Evolutionary conservation across 2,797 vertebrate species (phyloP).

Genomic region (Meriones psammophilus): DNA sequence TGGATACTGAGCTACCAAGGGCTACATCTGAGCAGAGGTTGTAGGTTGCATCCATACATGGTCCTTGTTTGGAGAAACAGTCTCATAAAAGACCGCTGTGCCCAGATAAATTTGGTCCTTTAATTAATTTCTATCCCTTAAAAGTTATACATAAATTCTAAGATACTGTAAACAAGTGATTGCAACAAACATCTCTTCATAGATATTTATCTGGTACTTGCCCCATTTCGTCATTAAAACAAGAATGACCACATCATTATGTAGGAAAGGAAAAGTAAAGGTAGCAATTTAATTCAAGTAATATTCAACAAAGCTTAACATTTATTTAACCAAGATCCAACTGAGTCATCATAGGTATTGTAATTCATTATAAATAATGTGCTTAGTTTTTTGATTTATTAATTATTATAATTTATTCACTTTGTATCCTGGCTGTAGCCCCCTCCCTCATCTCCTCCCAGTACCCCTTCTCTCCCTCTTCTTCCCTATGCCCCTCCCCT

Average conservation of each 20-base stretch:
- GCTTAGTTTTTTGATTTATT: not conserved
- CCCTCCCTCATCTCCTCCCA: too few relatives aligned
- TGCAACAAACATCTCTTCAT: not conserved
- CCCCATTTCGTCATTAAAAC: constrained; percentile 9
- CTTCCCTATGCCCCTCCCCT: too few relatives aligned
- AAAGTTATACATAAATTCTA: constrained; percentile 27
- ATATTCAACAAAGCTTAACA: not conserved
- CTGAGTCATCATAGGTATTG: constrained; percentile 7
- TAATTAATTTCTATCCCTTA: not conserved
- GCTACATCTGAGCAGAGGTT: too few relatives aligned
- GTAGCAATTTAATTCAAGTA: not conserved
- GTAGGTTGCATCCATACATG: too few relatives aligned
- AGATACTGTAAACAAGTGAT: not conserved
- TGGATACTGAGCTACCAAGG: too few relatives aligned
- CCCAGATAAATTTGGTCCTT: not conserved
- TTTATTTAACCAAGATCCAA: constrained; percentile 24
- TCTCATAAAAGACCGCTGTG: too few relatives aligned
- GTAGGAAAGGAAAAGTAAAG: constrained; percentile 1
- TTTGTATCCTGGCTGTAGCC: too few relatives aligned
- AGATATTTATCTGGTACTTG: constrained; percentile 23
- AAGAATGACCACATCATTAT: not conserved
- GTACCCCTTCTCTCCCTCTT: too few relatives aligned
- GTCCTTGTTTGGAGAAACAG: too few relatives aligned
- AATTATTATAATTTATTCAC: too few relatives aligned
- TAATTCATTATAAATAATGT: constrained; percentile 41